Evolutionary conservation across 2,113 vertebrate genomes (phyloP).

Genomic region (Progne subis): DNA sequence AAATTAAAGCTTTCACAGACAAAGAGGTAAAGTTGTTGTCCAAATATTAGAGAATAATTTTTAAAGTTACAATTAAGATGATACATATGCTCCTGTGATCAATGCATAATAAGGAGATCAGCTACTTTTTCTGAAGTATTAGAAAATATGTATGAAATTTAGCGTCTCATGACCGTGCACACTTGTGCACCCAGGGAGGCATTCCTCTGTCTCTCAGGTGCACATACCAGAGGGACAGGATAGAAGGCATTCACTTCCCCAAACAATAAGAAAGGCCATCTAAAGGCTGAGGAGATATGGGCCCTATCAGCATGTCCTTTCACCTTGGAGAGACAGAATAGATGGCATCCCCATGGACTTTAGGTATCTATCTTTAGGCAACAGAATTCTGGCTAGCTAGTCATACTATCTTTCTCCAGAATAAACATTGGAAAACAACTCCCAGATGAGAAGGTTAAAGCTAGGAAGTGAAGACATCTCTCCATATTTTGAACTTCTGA

Average conservation of each 20-base stretch:
- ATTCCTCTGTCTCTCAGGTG: not conserved
- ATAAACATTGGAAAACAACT: not conserved
- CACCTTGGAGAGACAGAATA: not conserved
- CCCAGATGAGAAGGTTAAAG: not conserved
- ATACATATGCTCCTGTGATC: not conserved
- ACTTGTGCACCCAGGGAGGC: not conserved
- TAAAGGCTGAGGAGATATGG: not conserved
- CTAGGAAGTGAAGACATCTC: not conserved
- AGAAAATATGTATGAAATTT: not conserved
- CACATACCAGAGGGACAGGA: not conserved
- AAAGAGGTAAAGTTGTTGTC: not conserved
- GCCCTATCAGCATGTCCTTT: not conserved
- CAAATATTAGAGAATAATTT: not conserved
- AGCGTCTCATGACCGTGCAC: not conserved
- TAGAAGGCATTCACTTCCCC: not conserved
- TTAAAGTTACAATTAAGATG: not conserved
- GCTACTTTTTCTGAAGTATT: not conserved
- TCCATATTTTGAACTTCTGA: not conserved
- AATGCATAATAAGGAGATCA: not conserved
- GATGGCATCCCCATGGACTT: not conserved
- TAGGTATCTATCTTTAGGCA: not conserved
- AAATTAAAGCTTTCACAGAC: not conserved
- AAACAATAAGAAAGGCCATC: not conserved
- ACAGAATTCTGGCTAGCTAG: not conserved
- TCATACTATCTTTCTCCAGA: not conserved